Evolutionary conservation across 1,140 invertebrate species (phyloP).

Genomic region (Acromyrmex heyeri): DNA sequence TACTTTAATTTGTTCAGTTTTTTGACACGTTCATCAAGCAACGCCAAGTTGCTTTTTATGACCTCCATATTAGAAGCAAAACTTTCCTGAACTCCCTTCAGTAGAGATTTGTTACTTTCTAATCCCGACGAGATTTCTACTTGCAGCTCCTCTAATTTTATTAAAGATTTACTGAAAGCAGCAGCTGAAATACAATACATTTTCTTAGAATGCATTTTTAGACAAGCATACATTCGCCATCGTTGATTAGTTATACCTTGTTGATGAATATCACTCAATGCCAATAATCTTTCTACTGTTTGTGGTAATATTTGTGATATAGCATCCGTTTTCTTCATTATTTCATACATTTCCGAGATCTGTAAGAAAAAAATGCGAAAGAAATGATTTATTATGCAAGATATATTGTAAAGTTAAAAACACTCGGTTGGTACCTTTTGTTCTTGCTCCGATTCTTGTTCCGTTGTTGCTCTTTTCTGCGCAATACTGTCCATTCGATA

Average conservation of each 20-base stretch:
- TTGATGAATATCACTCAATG: conserved; percentile 94
- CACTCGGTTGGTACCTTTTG: conserved; percentile 88
- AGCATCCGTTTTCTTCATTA: conserved; percentile 94
- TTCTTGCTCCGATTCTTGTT: conserved; percentile 91
- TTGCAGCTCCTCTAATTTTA: conserved; percentile 94
- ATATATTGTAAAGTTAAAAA: not conserved
- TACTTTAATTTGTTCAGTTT: conserved; percentile 85
- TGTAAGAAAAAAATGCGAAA: conserved; percentile 84
- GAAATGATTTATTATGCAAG: conserved; percentile 28
- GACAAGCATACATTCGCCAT: not conserved
- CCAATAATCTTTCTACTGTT: conserved; percentile 93
- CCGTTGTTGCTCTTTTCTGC: conserved; percentile 89
- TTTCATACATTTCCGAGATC: conserved; percentile 94
- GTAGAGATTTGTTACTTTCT: conserved; percentile 91
- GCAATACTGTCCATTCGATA: conserved; percentile 92
- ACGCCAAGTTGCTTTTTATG: conserved; percentile 91
- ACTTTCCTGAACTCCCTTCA: conserved; percentile 93
- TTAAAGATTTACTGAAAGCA: conserved; percentile 94
- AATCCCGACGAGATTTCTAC: conserved; percentile 91
- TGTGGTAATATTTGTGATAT: conserved; percentile 92
- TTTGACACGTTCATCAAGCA: conserved; percentile 91
- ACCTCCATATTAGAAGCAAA: conserved; percentile 92
- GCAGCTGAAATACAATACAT: conserved; percentile 89
- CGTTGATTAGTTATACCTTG: conserved; percentile 89
- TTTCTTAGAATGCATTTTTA: not conserved